Percentiles rank a stretch among this genome's conserved stretches.
phyloP scores from a whole-genome alignment of 2,113 vertebrate species.

The Malurus cyaneus region DNA sequence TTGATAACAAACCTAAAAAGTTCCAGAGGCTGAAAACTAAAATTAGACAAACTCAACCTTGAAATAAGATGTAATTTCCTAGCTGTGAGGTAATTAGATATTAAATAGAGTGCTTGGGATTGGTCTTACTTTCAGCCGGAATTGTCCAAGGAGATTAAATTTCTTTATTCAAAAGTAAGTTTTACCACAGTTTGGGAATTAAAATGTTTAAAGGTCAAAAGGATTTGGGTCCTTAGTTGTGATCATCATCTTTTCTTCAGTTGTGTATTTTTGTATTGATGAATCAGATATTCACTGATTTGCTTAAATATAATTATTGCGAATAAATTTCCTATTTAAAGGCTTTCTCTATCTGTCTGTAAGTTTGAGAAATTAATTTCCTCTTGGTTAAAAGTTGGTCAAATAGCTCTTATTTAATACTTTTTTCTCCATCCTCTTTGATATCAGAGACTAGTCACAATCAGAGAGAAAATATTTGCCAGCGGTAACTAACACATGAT shows the following conservation, averaged over 20 bases:
- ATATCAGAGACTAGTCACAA: neutral
- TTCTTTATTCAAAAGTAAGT: neutral
- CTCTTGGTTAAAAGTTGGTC: neutral
- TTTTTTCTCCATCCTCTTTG: neutral
- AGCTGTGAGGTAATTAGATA: neutral
- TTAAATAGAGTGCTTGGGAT: neutral
- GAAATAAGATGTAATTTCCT: neutral
- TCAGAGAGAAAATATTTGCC: neutral
- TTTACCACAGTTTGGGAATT: neutral
- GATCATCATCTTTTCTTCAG: neutral
- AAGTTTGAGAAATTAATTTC: neutral
- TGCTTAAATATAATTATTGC: neutral
- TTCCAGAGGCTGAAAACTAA: neutral
- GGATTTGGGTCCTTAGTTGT: neutral
- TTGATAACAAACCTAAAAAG: neutral
- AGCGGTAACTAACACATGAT: neutral
- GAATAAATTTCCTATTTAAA: neutral
- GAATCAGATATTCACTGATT: neutral
- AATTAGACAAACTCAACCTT: slow-evolving; percentile 8
- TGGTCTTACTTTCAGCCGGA: neutral
- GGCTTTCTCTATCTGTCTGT: neutral
- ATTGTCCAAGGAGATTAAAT: neutral
- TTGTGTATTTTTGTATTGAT: neutral
- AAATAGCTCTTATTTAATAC: neutral
- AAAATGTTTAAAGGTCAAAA: neutral